Percentiles rank a stretch among this genome's conserved stretches.
phyloP scores from a whole-genome alignment of 2,888 invertebrate genomes.

The Scaeva pyrastri region DNA sequence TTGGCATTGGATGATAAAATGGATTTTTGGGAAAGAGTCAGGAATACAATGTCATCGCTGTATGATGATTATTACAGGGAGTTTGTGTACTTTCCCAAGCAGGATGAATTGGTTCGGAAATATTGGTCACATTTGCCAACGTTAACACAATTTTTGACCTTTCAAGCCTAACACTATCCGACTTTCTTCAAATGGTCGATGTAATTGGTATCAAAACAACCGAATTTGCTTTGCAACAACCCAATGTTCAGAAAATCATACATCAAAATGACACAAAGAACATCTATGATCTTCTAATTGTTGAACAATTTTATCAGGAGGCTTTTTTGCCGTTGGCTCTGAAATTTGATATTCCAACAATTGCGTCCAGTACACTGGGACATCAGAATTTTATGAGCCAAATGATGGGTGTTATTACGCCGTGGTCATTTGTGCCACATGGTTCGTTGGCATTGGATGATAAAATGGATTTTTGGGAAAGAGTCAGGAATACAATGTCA shows the following conservation, averaged over 20 bases:
- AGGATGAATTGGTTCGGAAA: slow-evolving; percentile 80
- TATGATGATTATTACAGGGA: slow-evolving; percentile 81
- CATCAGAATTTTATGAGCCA: slow-evolving; percentile 84
- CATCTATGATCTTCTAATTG: slow-evolving; percentile 84
- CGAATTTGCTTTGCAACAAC: slow-evolving; percentile 81
- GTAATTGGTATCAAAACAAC: slow-evolving; percentile 80
- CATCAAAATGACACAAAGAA: slow-evolving; percentile 78
- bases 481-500: slow-evolving; percentile 85
- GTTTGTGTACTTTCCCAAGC: slow-evolving; percentile 81
- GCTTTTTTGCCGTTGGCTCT: slow-evolving; percentile 83
- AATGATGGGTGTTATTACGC: slow-evolving; percentile 84
- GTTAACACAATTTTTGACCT: slow-evolving; percentile 81
- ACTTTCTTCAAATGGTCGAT: slow-evolving; percentile 80
- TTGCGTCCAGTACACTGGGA: slow-evolving; percentile 83
- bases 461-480: slow-evolving; percentile 85
- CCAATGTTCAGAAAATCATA: slow-evolving; percentile 81
- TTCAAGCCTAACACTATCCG: slow-evolving; percentile 78
- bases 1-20: slow-evolving; percentile 84
- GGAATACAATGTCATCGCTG: slow-evolving; percentile 84
- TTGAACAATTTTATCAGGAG: slow-evolving; percentile 84
- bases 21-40: slow-evolving; percentile 85
- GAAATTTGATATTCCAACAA: slow-evolving; percentile 83
- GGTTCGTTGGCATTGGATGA: slow-evolving; percentile 84
- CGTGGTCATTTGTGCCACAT: slow-evolving; percentile 85
- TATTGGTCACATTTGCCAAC: slow-evolving; percentile 80